A percentile compares a stretch with the other conserved stretches of the same genome.
These are phyloP conservation scores for Biston betularia DNA, from an alignment of 2,888 invertebrate genomes.

Conservation along the genomic window DNA sequence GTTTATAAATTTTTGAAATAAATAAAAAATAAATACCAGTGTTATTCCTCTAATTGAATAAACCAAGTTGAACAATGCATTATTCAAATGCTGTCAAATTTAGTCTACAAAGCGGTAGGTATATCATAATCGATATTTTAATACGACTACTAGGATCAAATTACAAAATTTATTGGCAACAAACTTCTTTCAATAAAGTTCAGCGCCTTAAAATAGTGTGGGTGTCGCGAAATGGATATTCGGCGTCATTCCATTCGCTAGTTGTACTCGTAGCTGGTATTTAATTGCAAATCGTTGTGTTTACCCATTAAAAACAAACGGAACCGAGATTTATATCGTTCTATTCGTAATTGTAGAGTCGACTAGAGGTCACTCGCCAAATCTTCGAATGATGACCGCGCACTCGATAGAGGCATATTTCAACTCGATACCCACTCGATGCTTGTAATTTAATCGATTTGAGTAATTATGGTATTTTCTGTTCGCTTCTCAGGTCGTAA, in stretches of 20 bases:
- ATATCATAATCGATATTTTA: background rate
- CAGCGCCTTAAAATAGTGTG: slow-evolving; percentile 51
- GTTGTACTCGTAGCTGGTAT: slow-evolving; percentile 42
- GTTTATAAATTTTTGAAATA: too few species aligned
- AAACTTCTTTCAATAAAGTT: slow-evolving; percentile 1
- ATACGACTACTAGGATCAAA: background rate
- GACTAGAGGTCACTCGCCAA: slow-evolving; percentile 33
- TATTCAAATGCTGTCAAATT: background rate
- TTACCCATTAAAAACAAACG: slow-evolving; percentile 61
- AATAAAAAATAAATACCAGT: too few species aligned
- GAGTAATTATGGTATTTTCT: slow-evolving; percentile 37
- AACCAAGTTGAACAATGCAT: too few species aligned
- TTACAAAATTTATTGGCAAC: background rate
- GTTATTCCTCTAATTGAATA: too few species aligned
- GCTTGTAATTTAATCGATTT: slow-evolving; percentile 38
- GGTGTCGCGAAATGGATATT: slow-evolving; percentile 56
- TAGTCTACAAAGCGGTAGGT: background rate
- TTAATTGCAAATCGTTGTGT: slow-evolving; percentile 56
- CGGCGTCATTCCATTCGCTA: slow-evolving; percentile 41
- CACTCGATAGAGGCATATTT: slow-evolving; percentile 30
- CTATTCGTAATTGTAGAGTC: slow-evolving; percentile 51
- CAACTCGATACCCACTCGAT: slow-evolving; percentile 29
- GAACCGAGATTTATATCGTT: slow-evolving; percentile 56
- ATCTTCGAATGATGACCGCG: slow-evolving; percentile 26
- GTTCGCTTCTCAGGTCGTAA: slow-evolving; percentile 38